Evolutionary conservation across 2,888 invertebrate genomes (phyloP).

Genomic region (Trachelus iudaicus): DNA sequence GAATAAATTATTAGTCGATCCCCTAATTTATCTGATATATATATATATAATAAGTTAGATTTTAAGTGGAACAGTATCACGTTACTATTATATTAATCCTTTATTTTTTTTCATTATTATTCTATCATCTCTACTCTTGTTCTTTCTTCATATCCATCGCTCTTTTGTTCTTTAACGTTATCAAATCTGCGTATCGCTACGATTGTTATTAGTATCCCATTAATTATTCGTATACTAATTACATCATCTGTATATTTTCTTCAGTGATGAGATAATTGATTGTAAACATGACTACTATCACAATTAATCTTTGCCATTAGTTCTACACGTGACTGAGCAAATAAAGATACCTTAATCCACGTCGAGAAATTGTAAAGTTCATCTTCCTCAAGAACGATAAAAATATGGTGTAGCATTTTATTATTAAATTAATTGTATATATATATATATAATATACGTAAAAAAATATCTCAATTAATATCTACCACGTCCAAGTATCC

Average conservation of each 20-base stretch:
- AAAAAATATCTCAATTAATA: neutral
- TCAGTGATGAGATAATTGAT: neutral
- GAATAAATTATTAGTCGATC: neutral
- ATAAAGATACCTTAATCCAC: neutral
- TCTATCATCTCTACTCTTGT: neutral
- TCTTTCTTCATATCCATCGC: neutral
- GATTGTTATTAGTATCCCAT: neutral
- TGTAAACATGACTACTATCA: neutral
- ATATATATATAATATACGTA: neutral
- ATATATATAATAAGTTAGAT: neutral
- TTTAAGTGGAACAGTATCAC: neutral
- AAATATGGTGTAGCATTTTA: neutral
- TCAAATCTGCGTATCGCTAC: neutral
- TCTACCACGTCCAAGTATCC: neutral
- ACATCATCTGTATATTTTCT: too few relatives aligned
- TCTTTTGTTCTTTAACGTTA: neutral
- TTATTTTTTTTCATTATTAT: neutral
- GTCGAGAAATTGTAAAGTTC: neutral
- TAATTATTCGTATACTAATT: neutral
- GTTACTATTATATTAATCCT: neutral
- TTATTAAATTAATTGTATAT: neutral
- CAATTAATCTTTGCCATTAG: neutral
- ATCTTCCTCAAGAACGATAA: neutral
- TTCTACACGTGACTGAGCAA: neutral
- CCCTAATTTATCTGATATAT: slow-evolving; percentile 1